These are phyloP conservation scores for Caenorhabditis panamensis DNA, from an alignment of 2,888 invertebrate genomes.

Conservation along the genomic window DNA sequence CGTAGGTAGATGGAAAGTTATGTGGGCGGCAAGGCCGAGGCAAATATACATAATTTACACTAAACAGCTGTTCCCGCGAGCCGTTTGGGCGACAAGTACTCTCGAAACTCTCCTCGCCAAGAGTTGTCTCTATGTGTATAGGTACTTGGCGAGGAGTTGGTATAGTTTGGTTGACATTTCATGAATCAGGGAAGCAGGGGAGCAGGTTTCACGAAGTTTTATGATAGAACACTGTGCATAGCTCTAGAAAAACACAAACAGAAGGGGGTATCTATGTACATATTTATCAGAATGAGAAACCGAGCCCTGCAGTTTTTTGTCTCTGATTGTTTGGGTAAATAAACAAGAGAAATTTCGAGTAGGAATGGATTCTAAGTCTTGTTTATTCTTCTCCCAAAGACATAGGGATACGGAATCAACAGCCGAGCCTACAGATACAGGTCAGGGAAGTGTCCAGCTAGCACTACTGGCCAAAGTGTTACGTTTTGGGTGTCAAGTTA, in stretches of 20 bases:
- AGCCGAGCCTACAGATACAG: constrained; percentile 14
- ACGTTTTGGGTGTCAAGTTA: constrained; percentile 31
- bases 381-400: constrained; percentile 36
- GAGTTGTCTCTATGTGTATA: constrained; percentile 7
- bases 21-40: constrained; percentile 8
- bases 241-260: neutral
- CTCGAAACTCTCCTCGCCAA: constrained; percentile 19
- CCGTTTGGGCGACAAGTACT: constrained; percentile 48
- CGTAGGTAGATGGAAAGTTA: constrained; percentile 19
- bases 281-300: constrained; percentile 2
- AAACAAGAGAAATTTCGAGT: constrained; percentile 32
- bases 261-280: constrained; percentile 18
- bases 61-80: constrained; percentile 53
- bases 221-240: neutral
- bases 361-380: constrained; percentile 11
- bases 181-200: constrained; percentile 17
- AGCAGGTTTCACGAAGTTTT: too few relatives aligned
- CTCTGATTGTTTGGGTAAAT: constrained; percentile 30
- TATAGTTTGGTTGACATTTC: constrained; percentile 36
- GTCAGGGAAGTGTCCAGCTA: too few relatives aligned
- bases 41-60: constrained; percentile 59
- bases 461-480: constrained; percentile 27
- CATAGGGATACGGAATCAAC: neutral
- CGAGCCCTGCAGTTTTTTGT: too few relatives aligned
- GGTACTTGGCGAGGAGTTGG: constrained; percentile 11